Percentiles rank a stretch among this genome's conserved stretches.
These are phyloP conservation scores for Felis chaus DNA, from an alignment of 2,113 vertebrate species.

Conservation along the genomic window DNA sequence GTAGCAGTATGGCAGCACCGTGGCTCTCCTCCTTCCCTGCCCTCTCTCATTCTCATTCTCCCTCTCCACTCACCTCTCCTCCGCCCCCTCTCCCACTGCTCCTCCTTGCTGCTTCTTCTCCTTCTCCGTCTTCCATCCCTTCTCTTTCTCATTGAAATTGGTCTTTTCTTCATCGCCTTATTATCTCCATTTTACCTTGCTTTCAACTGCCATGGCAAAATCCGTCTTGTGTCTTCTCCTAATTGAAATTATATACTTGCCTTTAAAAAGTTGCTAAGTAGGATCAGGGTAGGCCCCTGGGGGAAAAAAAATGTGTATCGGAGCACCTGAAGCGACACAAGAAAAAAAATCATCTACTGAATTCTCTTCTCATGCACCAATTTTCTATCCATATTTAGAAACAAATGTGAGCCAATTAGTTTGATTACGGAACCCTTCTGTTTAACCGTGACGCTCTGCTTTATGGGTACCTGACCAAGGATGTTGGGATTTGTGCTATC, in stretches of 20 bases:
- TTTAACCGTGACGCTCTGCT: not conserved
- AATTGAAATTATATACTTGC: not conserved
- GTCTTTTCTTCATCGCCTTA: not conserved
- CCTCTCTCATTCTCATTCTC: not conserved
- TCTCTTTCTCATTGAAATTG: not conserved
- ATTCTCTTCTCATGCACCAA: not conserved
- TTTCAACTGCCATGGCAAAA: not conserved
- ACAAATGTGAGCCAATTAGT: not conserved
- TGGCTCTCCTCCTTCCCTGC: not conserved
- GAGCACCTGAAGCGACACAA: not conserved
- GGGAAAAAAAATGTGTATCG: not conserved
- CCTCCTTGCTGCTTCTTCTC: not conserved
- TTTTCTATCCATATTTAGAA: not conserved
- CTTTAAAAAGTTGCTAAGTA: not conserved
- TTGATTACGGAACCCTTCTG: not conserved
- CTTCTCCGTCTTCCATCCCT: not conserved
- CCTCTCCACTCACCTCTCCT: not conserved
- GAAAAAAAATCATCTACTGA: not conserved
- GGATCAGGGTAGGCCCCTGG: not conserved
- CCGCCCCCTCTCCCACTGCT: not conserved
- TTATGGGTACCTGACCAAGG: not conserved
- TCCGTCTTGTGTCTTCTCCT: not conserved
- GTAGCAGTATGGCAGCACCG: rapidly evolving
- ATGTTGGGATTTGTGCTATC: not conserved
- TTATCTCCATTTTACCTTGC: not conserved